Evolutionary conservation across 2,113 vertebrate genomes (phyloP).

Genomic region (Ivindomyrus marchei): DNA sequence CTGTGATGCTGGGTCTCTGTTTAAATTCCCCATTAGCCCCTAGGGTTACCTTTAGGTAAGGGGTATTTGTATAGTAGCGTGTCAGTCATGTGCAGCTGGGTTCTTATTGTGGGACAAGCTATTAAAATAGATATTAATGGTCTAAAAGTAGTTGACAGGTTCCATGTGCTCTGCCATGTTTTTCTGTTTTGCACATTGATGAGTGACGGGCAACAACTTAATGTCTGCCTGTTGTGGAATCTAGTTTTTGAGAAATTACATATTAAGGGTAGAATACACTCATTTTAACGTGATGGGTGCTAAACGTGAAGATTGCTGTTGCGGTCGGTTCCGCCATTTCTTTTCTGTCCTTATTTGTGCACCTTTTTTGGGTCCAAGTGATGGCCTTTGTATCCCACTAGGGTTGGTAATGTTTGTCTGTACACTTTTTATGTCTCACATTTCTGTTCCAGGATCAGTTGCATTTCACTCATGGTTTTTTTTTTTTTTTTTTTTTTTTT

Average conservation of each 20-base stretch:
- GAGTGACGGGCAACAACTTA: background rate
- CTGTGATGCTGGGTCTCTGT: background rate
- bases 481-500: background rate
- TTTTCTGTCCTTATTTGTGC: background rate
- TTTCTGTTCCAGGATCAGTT: background rate
- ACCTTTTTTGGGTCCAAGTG: background rate
- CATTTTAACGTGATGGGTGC: constrained; percentile 6
- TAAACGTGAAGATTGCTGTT: background rate
- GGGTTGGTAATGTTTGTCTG: background rate
- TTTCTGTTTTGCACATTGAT: background rate
- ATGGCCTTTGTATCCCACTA: too few relatives aligned
- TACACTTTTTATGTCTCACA: background rate
- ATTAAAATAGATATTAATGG: background rate
- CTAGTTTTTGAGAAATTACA: background rate
- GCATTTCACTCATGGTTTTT: background rate
- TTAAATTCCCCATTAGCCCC: background rate
- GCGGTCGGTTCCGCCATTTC: background rate
- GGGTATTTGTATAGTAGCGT: background rate
- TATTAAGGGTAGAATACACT: background rate
- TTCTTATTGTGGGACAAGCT: background rate
- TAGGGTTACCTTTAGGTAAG: background rate
- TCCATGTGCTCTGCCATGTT: background rate
- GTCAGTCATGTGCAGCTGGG: background rate
- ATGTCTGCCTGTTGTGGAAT: background rate
- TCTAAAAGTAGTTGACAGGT: background rate